phyloP scores from a whole-genome alignment of 2,797 vertebrate genomes.

The Mus spretus region DNA sequence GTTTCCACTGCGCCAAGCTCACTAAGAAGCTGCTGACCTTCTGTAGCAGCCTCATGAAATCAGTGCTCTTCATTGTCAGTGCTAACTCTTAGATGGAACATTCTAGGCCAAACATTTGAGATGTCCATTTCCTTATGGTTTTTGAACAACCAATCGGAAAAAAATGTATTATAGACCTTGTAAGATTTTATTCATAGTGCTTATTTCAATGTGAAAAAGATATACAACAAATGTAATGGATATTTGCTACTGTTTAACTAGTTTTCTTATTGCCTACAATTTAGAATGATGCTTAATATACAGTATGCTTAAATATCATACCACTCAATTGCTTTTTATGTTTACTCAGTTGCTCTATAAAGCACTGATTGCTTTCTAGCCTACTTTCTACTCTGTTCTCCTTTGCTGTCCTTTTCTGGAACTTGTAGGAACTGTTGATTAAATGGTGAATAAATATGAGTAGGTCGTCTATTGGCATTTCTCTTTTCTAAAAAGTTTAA shows the following conservation, averaged over 20 bases:
- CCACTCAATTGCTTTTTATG: neutral
- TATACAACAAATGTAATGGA: neutral
- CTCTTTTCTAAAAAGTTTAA: constrained; percentile 20
- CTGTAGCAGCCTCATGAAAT: neutral
- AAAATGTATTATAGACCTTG: neutral
- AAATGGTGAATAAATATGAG: neutral
- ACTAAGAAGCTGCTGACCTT: neutral
- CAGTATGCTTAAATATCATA: neutral
- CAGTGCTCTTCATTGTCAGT: neutral
- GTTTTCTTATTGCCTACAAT: neutral
- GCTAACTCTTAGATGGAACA: constrained; percentile 2
- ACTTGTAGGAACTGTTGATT: neutral
- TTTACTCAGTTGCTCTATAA: neutral
- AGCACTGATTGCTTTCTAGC: neutral
- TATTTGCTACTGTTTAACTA: neutral
- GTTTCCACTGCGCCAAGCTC: neutral
- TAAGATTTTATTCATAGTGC: neutral
- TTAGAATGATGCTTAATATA: neutral
- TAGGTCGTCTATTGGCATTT: neutral
- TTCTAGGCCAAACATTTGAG: neutral
- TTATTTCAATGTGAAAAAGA: neutral
- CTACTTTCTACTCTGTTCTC: neutral
- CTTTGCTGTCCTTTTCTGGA: neutral
- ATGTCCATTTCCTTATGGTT: neutral
- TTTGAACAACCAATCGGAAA: neutral